Conservation (phyloP, 2,888 invertebrate species). For the Trachelus tabidus region DNA sequence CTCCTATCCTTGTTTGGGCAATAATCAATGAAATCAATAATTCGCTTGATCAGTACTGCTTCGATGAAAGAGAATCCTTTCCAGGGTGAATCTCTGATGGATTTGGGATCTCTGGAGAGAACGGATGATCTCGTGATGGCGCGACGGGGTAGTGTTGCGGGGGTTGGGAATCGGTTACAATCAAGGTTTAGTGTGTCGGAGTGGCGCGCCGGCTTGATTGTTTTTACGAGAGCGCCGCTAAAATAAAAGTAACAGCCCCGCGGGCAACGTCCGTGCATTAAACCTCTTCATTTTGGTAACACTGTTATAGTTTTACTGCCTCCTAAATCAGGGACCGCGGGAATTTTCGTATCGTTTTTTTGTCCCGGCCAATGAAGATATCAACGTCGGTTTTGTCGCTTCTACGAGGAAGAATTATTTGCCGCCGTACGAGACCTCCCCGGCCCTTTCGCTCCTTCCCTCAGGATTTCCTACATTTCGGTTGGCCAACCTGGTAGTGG, state of each 20-base stretch:
- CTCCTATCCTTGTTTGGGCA: too few species aligned
- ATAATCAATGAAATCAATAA: too few species aligned
- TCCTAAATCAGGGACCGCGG: constrained; percentile 52
- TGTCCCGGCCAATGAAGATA: constrained; percentile 41
- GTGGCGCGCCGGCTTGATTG: constrained; percentile 57
- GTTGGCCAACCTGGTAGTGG: too few species aligned
- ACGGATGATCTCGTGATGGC: too few species aligned
- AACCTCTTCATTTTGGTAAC: constrained; percentile 61
- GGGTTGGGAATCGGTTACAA: constrained; percentile 39
- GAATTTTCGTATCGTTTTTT: constrained; percentile 50
- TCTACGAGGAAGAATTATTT: too few species aligned
- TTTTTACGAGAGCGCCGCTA: constrained; percentile 57
- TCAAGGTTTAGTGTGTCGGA: constrained; percentile 54
- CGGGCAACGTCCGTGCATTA: constrained; percentile 45
- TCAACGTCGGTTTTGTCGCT: constrained; percentile 26
- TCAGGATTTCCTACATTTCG: too few species aligned
- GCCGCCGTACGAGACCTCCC: too few species aligned
- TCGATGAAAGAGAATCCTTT: too few species aligned
- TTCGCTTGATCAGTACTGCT: too few species aligned
- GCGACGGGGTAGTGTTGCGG: constrained; percentile 37
- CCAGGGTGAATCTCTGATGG: too few species aligned
- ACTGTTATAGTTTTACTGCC: constrained; percentile 58
- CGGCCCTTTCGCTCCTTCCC: too few species aligned
- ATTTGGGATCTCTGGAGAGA: too few species aligned
- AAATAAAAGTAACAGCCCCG: constrained; percentile 37